phyloP scores from a whole-genome alignment of 2,797 vertebrate species.

The Sardinella longiceps region DNA sequence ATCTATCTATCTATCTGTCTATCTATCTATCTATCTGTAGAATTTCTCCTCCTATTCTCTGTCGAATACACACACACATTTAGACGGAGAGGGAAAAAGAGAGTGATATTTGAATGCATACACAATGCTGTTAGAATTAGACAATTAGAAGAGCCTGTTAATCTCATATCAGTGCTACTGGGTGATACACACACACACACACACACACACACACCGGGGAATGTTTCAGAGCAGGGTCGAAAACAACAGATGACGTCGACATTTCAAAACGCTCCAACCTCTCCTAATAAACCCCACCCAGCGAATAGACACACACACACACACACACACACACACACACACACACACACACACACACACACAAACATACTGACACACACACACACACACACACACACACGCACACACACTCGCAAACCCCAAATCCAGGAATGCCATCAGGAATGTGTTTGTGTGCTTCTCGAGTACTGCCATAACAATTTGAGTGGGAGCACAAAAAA shows the following conservation, averaged over 20 bases:
- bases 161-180: conserved; percentile 15
- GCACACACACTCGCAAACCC: background rate
- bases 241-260: conserved; percentile 74
- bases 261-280: conserved; percentile 56
- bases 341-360: background rate
- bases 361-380: background rate
- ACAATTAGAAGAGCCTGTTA: background rate
- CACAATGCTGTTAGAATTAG: background rate
- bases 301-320: background rate
- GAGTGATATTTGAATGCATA: too few relatives aligned
- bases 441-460: conserved; percentile 79
- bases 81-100: too few relatives aligned
- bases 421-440: conserved; percentile 73
- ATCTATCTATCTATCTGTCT: too few relatives aligned
- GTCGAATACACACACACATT: too few relatives aligned
- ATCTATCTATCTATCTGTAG: too few relatives aligned
- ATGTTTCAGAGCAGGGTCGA: conserved; percentile 63
- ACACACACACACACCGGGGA: background rate
- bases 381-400: conserved; percentile 7
- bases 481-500: background rate
- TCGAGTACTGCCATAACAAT: conserved; percentile 15
- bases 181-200: background rate
- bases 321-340: background rate
- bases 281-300: conserved; percentile 17
- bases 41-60: too few relatives aligned